Evolutionary conservation across 1,140 invertebrate genomes (phyloP).

Genomic region (Phymorhynchus buccinoides): DNA sequence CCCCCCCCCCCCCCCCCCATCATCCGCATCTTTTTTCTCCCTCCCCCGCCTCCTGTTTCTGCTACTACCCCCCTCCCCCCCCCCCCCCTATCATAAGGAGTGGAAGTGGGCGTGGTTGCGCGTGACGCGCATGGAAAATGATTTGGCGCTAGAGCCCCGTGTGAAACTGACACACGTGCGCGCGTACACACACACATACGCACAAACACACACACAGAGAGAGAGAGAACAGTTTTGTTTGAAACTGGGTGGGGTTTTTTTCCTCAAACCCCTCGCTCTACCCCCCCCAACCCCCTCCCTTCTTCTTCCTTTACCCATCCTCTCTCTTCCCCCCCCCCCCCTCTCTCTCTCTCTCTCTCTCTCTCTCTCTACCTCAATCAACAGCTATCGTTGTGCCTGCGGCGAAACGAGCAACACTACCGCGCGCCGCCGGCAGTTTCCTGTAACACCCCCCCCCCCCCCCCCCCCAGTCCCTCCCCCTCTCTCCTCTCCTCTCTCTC

Average conservation of each 20-base stretch:
- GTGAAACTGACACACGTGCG: slow-evolving; percentile 29
- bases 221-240: not conserved
- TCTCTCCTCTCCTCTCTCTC: no score
- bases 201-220: not conserved
- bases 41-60: not conserved
- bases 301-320: no score
- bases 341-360: not conserved
- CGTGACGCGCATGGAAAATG: not conserved
- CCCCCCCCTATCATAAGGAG: not conserved
- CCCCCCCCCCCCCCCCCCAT: no score
- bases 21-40: no score
- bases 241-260: not conserved
- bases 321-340: not conserved
- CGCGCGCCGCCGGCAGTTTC: no score
- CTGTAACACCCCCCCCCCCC: no score
- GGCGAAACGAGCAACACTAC: no score
- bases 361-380: not conserved
- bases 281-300: not conserved
- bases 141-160: slow-evolving; percentile 34
- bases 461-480: no score
- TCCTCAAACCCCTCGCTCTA: not conserved
- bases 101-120: slow-evolving; percentile 11
- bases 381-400: no score
- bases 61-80: not conserved
- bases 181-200: not conserved